phyloP scores from a whole-genome alignment of 2,113 vertebrate genomes.

The Formicarius rufipectus region DNA sequence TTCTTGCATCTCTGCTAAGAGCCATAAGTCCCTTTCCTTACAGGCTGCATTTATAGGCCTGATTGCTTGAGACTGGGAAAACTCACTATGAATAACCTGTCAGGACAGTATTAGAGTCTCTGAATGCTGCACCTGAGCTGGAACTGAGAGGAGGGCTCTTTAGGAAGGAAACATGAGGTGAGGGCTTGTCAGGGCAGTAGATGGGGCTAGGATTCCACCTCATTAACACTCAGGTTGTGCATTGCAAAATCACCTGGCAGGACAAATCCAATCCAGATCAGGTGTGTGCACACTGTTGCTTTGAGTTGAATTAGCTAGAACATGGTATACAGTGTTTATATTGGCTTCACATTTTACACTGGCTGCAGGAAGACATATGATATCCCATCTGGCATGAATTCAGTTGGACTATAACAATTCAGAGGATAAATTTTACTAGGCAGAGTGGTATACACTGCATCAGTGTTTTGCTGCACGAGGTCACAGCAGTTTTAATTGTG shows the following conservation, averaged over 20 bases:
- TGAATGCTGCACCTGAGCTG: background rate
- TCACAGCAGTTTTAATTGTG: background rate
- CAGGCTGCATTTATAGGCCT: background rate
- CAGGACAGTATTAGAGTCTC: background rate
- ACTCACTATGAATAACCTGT: background rate
- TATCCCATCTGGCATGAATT: conserved; percentile 9
- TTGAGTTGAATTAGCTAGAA: conserved; percentile 36
- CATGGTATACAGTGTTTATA: background rate
- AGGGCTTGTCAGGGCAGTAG: background rate
- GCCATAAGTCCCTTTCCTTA: background rate
- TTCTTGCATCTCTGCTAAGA: background rate
- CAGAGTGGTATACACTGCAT: background rate
- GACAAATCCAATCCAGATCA: conserved; percentile 3
- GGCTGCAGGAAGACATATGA: conserved; percentile 4
- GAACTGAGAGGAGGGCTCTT: background rate
- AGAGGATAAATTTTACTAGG: background rate
- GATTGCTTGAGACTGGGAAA: background rate
- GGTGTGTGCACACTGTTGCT: background rate
- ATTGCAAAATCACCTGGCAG: conserved; percentile 17
- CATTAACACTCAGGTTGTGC: background rate
- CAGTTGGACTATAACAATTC: conserved; percentile 6
- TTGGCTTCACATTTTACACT: background rate
- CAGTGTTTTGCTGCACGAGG: background rate
- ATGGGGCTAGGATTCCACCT: background rate
- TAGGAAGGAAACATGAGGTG: background rate